These are phyloP conservation scores for Narcine bancroftii DNA, from an alignment of 2,113 vertebrate species.

Conservation along the genomic window DNA sequence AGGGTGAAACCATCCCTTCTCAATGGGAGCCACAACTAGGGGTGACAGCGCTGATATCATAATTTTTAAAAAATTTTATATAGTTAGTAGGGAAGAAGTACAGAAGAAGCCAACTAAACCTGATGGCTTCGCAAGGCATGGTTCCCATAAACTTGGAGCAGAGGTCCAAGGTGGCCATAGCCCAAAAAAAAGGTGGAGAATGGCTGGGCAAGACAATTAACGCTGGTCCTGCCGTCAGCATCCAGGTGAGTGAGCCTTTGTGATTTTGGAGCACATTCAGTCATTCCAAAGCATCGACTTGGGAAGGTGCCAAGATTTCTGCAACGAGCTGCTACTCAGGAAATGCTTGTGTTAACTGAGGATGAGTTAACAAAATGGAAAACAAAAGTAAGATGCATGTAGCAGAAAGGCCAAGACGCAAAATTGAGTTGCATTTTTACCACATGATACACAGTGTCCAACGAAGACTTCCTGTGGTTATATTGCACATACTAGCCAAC, in stretches of 20 bases:
- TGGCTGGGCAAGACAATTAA: too few relatives aligned
- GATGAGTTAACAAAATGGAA: conserved; percentile 1
- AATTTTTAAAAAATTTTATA: too few relatives aligned
- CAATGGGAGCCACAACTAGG: too few relatives aligned
- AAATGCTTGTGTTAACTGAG: conserved; percentile 27
- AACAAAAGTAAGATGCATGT: conserved; percentile 27
- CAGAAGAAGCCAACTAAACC: too few relatives aligned
- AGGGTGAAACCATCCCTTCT: too few relatives aligned
- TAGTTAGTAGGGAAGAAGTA: too few relatives aligned
- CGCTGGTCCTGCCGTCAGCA: background rate
- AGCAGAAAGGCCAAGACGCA: background rate
- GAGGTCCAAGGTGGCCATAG: too few relatives aligned
- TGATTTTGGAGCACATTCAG: background rate
- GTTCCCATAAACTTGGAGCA: too few relatives aligned
- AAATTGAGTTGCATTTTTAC: background rate
- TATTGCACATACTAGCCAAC: background rate
- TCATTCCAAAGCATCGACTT: background rate
- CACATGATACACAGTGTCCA: background rate
- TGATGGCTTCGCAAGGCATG: too few relatives aligned
- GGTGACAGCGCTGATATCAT: too few relatives aligned
- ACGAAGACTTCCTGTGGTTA: conserved; percentile 1
- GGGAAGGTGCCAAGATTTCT: background rate
- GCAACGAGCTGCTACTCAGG: conserved; percentile 11
- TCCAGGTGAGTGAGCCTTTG: background rate
- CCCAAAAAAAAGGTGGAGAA: too few relatives aligned